Evolutionary conservation across 2,888 invertebrate genomes (phyloP).

Genomic region (Tyria jacobaeae): DNA sequence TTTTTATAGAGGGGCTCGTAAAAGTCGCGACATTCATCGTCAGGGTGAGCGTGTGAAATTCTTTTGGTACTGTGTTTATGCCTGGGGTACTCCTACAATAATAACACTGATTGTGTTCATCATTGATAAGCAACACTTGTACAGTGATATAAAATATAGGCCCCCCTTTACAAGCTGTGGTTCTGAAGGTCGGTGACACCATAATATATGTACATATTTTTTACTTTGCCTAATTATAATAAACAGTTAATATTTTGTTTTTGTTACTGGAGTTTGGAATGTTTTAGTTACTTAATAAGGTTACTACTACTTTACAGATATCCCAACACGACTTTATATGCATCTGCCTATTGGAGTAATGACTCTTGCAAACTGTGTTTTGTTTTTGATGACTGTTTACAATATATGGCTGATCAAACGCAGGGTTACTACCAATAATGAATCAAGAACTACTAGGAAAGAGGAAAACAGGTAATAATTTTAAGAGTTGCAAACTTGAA

Average conservation of each 20-base stretch:
- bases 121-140: neutral
- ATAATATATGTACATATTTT: neutral
- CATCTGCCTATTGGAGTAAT: slow-evolving; percentile 14
- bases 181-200: neutral
- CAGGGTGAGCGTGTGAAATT: slow-evolving; percentile 4
- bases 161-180: slow-evolving; percentile 6
- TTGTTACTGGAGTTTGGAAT: neutral
- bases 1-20: slow-evolving; percentile 6
- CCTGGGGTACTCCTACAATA: slow-evolving; percentile 10
- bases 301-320: slow-evolving; percentile 1
- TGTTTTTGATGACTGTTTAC: slow-evolving; percentile 14
- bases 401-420: slow-evolving; percentile 18
- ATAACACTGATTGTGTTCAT: neutral
- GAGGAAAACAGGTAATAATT: slow-evolving; percentile 11
- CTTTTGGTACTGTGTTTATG: slow-evolving; percentile 6
- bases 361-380: slow-evolving; percentile 5
- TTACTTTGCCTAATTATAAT: neutral
- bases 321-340: neutral
- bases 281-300: neutral
- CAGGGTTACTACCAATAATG: neutral
- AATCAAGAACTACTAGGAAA: slow-evolving; percentile 7
- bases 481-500: neutral
- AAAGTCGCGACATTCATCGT: slow-evolving; percentile 10
- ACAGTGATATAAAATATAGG: neutral
- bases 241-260: neutral